Evolutionary conservation across 2,797 vertebrate genomes (phyloP).

Genomic region (Sphenodon punctatus): DNA sequence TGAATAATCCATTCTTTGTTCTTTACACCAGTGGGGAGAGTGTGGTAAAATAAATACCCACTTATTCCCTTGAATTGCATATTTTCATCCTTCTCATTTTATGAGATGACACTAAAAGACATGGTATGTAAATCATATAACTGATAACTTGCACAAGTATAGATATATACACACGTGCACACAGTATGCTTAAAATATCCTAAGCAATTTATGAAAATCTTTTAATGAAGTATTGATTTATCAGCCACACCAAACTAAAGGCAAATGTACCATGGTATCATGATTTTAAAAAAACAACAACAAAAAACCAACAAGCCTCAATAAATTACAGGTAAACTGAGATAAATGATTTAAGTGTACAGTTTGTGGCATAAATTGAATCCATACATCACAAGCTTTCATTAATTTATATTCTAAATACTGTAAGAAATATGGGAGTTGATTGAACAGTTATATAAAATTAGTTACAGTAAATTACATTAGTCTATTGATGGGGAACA

Average conservation of each 20-base stretch:
- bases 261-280: slow-evolving; percentile 75
- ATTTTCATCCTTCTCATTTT: background rate
- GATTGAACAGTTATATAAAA: slow-evolving; percentile 75
- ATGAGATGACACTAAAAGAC: background rate
- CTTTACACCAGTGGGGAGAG: accelerated
- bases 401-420: slow-evolving; percentile 76
- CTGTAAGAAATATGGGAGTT: slow-evolving; percentile 67
- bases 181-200: slow-evolving; percentile 49
- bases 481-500: slow-evolving; percentile 53
- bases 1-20: accelerated
- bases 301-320: slow-evolving; percentile 38
- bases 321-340: slow-evolving; percentile 81
- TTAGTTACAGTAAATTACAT: slow-evolving; percentile 66
- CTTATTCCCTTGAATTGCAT: background rate
- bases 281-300: slow-evolving; percentile 67
- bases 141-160: background rate
- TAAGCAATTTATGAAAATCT: slow-evolving; percentile 74
- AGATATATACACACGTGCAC: background rate
- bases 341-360: slow-evolving; percentile 83
- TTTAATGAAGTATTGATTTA: slow-evolving; percentile 83
- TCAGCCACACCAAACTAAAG: slow-evolving; percentile 78
- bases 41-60: background rate
- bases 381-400: slow-evolving; percentile 79
- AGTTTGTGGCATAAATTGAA: slow-evolving; percentile 82
- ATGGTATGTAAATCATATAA: accelerated